Base-by-base conservation (phyloP, 2,888 invertebrate genomes). In the Leucophora obtusa region DNA sequence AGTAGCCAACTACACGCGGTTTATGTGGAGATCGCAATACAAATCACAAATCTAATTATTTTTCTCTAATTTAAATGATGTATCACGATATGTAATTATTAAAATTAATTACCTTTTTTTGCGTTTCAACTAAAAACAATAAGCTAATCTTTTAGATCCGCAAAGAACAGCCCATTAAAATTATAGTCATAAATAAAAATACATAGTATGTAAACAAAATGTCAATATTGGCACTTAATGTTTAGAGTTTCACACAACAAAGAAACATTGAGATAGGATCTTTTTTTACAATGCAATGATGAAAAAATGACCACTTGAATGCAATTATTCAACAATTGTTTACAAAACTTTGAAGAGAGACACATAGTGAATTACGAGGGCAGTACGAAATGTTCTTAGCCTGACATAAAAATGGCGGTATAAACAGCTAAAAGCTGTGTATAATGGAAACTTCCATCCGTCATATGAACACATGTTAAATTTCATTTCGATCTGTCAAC, bases 241-340 rank as follows among this genome's bases (percentile, higher is more conserved):
- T 43, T 38, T 8, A 9, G 43, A 33, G n/a, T 56, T 18, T 33
- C 62, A 63, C 62, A 62, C 38, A 53, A 53, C 56, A 18, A 75
- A 50, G 21, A 65, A 47, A 47, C n/a, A 47, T n/a, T 47, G 65
- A 71, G 65, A 71, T 71, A 15, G 51, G 56, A 66, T 70, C 43
- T 65, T 53, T 65, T 53, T 15, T 47, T 2, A n/a, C 10, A n/a
- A 18, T 54, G 53, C n/a, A 38, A 66, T 21, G 24, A 51, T 54
- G 17, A 35, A 58, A 77, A 47, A 76, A 59, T 81, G 80, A 76
- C 76, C 76, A 73, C 53, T 76, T 70, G 60, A 73, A 66, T 73
- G 72, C 59, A 71, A 68, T 71, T 62, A 56, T 74, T 24, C 54
- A 70, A 65, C 65, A 38, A 66, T 80, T 66, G 70, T 33, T 65